Conservation (phyloP, 2,888 invertebrate species). For the Psylliodes chrysocephalus region DNA sequence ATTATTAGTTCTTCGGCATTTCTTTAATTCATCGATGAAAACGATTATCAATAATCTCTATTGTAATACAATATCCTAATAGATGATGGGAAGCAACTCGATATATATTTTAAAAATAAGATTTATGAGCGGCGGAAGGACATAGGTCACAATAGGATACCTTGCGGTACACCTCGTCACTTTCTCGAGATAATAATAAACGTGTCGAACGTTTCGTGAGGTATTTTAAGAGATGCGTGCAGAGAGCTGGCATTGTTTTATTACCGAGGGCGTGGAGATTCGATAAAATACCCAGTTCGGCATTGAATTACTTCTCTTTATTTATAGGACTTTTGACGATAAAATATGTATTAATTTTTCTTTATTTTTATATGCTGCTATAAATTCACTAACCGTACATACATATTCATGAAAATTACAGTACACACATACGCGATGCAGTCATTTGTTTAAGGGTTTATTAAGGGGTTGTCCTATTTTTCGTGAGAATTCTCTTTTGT, state of each 20-base stretch:
- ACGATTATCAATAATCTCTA: too few species aligned
- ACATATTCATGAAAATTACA: conserved; percentile 35
- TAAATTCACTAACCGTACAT: conserved; percentile 27
- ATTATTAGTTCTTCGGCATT: too few species aligned
- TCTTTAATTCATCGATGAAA: too few species aligned
- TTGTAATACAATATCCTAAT: too few species aligned
- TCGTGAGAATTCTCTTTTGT: neutral
- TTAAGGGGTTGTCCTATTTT: neutral
- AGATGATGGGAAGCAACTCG: too few species aligned
- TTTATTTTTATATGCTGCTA: conserved; percentile 32
- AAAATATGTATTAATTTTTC: conserved; percentile 34
- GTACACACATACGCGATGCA: conserved; percentile 20
- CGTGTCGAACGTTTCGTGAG: conserved; percentile 32
- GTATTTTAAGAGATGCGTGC: conserved; percentile 39
- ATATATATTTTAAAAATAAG: too few species aligned
- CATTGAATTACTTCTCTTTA: conserved; percentile 37
- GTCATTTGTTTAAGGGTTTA: conserved; percentile 13
- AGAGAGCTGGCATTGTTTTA: conserved; percentile 39
- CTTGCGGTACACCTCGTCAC: neutral
- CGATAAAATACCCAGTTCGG: conserved; percentile 30
- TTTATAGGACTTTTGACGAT: conserved; percentile 40
- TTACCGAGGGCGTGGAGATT: conserved; percentile 36
- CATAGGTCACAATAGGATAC: neutral
- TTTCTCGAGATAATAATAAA: conserved; percentile 5
- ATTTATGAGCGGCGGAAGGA: neutral